phyloP scores from a whole-genome alignment of 2,797 vertebrate species.

The Carapus acus region DNA sequence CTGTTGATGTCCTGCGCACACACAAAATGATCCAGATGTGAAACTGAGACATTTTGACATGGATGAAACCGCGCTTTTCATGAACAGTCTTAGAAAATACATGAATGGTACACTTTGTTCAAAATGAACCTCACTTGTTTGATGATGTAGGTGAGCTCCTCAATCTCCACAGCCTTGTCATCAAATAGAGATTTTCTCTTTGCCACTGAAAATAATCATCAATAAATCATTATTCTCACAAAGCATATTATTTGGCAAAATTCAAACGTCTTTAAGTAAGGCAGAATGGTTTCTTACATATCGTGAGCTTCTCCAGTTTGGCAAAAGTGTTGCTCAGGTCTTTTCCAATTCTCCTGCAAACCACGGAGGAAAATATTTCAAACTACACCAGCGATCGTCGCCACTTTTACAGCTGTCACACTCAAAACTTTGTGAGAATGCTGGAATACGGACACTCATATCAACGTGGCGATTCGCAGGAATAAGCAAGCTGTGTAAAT shows the following conservation, averaged over 20 bases:
- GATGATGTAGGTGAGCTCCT: constrained; percentile 92
- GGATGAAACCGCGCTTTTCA: neutral
- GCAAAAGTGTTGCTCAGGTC: constrained; percentile 94
- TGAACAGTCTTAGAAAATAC: neutral
- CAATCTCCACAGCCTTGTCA: constrained; percentile 89
- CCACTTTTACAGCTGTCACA: neutral
- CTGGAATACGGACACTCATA: constrained; percentile 6
- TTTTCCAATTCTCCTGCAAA: constrained; percentile 87
- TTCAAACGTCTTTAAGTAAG: too few relatives aligned
- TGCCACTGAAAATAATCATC: constrained; percentile 75
- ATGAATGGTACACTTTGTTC: neutral
- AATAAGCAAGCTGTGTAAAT: constrained; percentile 1
- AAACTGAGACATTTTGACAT: too few relatives aligned
- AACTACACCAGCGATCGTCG: neutral
- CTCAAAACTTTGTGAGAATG: neutral
- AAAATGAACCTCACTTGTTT: constrained; percentile 77
- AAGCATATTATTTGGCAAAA: too few relatives aligned
- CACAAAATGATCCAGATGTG: constrained; percentile 24
- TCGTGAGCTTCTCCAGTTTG: constrained; percentile 93
- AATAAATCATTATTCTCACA: too few relatives aligned
- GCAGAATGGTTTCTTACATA: constrained; percentile 84
- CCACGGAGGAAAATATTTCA: neutral
- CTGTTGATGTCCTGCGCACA: constrained; percentile 84
- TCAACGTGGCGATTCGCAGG: neutral
- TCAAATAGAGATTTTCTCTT: constrained; percentile 94